Evolutionary conservation across 2,888 invertebrate species (phyloP).

Genomic region (Neuroscelio doddi): DNA sequence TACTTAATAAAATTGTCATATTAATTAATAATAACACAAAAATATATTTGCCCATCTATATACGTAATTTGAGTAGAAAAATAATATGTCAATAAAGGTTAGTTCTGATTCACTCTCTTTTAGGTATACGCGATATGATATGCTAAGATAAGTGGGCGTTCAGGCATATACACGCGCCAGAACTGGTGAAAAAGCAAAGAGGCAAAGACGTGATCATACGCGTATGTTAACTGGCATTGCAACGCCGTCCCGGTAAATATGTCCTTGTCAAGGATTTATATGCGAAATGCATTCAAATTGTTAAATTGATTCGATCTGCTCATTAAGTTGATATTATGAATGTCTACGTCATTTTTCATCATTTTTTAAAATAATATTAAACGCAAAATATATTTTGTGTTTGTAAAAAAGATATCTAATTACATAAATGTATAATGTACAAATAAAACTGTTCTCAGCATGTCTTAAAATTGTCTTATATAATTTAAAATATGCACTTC

Average conservation of each 20-base stretch:
- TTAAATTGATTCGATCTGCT: constrained; percentile 36
- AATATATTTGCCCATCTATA: too few relatives aligned
- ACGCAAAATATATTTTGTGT: too few relatives aligned
- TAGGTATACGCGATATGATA: too few relatives aligned
- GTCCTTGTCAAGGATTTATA: constrained; percentile 41
- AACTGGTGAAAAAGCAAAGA: constrained; percentile 10
- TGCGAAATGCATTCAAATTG: constrained; percentile 30
- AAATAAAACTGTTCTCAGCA: too few relatives aligned
- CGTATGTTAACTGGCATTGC: constrained; percentile 30
- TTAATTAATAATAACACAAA: too few relatives aligned
- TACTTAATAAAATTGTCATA: too few relatives aligned
- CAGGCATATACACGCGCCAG: neutral
- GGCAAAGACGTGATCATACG: constrained; percentile 30
- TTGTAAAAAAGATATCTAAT: too few relatives aligned
- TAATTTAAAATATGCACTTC: too few relatives aligned
- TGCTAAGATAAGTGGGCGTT: constrained; percentile 23
- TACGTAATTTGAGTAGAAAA: too few relatives aligned
- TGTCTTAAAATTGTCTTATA: too few relatives aligned
- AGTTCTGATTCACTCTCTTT: neutral
- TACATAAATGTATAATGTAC: too few relatives aligned
- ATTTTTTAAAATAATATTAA: constrained; percentile 3
- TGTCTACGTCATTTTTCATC: constrained; percentile 12
- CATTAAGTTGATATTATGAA: constrained; percentile 13
- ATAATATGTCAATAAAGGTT: too few relatives aligned
- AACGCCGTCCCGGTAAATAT: constrained; percentile 5